These are phyloP conservation scores for Linurgus olivaceus DNA, from an alignment of 2,797 vertebrate genomes.

Conservation along the genomic window DNA sequence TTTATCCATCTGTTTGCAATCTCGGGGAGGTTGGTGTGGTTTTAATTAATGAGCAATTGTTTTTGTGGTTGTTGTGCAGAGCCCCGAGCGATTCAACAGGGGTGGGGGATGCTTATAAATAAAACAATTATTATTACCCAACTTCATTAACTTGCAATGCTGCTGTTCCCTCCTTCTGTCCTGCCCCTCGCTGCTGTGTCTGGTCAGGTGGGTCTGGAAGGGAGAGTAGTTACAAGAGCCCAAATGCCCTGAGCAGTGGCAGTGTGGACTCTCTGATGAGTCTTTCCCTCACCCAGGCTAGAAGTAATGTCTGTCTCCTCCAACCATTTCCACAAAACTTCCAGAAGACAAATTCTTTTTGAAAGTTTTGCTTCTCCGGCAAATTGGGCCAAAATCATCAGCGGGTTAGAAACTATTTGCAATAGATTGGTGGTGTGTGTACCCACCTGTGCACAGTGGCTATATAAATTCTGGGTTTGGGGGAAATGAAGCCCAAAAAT, in stretches of 20 bases:
- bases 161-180: background rate
- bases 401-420: background rate
- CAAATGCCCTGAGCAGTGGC: background rate
- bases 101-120: constrained; percentile 64
- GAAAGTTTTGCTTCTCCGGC: background rate
- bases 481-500: background rate
- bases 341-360: background rate
- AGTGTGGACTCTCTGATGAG: background rate
- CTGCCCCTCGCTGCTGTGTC: background rate
- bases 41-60: constrained; percentile 72
- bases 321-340: background rate
- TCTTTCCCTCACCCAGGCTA: background rate
- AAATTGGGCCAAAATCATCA: background rate
- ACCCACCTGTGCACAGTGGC: background rate
- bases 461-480: background rate
- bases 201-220: background rate
- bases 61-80: constrained; percentile 57
- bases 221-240: background rate
- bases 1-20: constrained; percentile 60
- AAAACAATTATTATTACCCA: constrained; percentile 51
- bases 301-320: background rate
- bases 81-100: constrained; percentile 29
- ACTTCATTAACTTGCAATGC: constrained; percentile 40
- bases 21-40: constrained; percentile 26
- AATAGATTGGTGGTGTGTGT: background rate